These are phyloP conservation scores for Lumbricus terrestris DNA, from an alignment of 2,888 invertebrate species.

Conservation along the genomic window DNA sequence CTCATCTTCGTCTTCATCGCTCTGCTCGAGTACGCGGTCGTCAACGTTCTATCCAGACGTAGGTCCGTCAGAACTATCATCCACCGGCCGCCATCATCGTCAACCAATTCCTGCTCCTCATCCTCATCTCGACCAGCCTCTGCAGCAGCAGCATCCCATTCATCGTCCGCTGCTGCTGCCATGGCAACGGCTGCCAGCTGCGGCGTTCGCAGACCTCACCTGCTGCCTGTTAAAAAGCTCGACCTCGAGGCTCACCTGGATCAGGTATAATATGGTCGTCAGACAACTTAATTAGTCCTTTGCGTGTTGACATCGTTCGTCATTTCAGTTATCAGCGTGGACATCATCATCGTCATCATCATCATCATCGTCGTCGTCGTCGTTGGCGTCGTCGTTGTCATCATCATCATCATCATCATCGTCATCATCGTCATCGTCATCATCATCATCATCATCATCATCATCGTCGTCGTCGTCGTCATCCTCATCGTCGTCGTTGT, in stretches of 20 bases:
- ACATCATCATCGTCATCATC: neutral
- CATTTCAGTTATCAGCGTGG: neutral
- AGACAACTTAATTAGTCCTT: too few relatives aligned
- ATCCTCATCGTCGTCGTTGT: neutral
- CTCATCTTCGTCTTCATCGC: slow-evolving; percentile 45
- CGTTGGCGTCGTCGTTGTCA: neutral
- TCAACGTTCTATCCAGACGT: slow-evolving; percentile 42
- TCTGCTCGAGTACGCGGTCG: slow-evolving; percentile 43
- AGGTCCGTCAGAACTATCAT: slow-evolving; percentile 21
- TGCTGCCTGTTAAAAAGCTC: slow-evolving; percentile 12
- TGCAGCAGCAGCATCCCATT: neutral
- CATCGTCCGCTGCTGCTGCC: neutral
- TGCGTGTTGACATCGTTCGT: neutral
- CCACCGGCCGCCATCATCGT: neutral
- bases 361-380: neutral
- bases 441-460: neutral
- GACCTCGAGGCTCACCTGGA: slow-evolving; percentile 9
- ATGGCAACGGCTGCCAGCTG: neutral
- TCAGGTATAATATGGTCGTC: neutral
- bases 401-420: slow-evolving; percentile 7
- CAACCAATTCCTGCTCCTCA: neutral
- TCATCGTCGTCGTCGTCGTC: neutral
- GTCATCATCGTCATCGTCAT: neutral
- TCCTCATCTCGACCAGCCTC: neutral
- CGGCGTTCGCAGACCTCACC: slow-evolving; percentile 8